Evolutionary conservation across 2,888 invertebrate species (phyloP).

Genomic region (Scelioninae gen. 1): DNA sequence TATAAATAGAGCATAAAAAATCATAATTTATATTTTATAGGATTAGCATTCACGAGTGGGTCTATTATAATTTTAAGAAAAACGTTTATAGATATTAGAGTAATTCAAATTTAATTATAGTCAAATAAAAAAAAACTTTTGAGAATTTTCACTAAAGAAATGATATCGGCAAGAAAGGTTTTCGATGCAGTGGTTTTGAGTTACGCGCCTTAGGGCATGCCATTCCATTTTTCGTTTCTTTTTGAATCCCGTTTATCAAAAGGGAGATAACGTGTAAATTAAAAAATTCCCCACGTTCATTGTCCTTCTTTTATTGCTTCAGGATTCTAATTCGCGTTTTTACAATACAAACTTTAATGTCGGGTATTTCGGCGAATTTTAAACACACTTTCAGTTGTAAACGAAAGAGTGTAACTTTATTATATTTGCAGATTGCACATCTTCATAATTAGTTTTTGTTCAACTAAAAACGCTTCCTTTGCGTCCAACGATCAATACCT

Average conservation of each 20-base stretch:
- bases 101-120: constrained; percentile 56
- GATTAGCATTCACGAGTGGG: no score
- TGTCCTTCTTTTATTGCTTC: no score
- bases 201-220: constrained; percentile 18
- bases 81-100: not conserved
- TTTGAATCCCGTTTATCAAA: constrained; percentile 25
- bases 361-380: not conserved
- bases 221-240: not conserved
- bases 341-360: not conserved
- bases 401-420: constrained; percentile 8
- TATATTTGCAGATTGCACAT: constrained; percentile 40
- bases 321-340: not conserved
- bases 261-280: constrained; percentile 55
- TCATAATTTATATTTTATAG: no score
- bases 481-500: constrained; percentile 16
- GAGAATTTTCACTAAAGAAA: constrained; percentile 50
- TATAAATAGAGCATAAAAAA: no score
- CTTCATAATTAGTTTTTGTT: constrained; percentile 49
- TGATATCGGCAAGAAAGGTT: constrained; percentile 33
- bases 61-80: no score
- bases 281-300: constrained; percentile 55
- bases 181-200: constrained; percentile 42
- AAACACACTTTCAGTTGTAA: not conserved
- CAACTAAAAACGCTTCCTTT: constrained; percentile 17
- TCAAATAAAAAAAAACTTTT: constrained; percentile 52